Base-by-base conservation (phyloP, 2,113 vertebrate genomes). In the Carettochelys insculpta region DNA sequence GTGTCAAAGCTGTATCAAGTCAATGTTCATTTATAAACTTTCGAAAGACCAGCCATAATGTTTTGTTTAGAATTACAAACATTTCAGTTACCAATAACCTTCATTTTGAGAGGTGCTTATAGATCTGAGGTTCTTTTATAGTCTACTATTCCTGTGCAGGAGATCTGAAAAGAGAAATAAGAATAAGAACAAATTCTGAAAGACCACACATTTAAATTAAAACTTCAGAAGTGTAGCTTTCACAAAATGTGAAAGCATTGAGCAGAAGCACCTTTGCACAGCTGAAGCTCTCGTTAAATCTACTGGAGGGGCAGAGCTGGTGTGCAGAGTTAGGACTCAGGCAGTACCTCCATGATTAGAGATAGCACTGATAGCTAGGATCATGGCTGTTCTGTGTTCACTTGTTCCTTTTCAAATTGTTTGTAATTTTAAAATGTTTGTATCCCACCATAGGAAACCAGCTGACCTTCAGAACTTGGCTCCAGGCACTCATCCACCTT, bases 391-490 rank as follows among this genome's bases (percentile, higher is more conserved):
- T 24, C 75, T 5, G 1, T 54, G 54, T n/a, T 93, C 2, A 54
- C 34, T 56, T 6, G 24, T 45, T 14, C 75, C 25, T 48, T 34
- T 48, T 34, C 29, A 4, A 5, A 0, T 56, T 54, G 85, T 52
- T 14, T 19, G n/a, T n/a, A n/a, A n/a, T n/a, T 13, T 71, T 14
- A 50, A 1, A 3, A 43, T 29, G 31, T 88, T 93, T 90, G 80
- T 87, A 4, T 97, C 87, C 77, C 84, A 24, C 87, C 80, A 94
- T 94, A 99, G 99, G 97, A 99, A 99, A 97, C 99, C 99, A 76
- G 99, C 99, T 56, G 99, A 99, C 95, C 98, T 99, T 79, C 99
- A 99, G 96, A 99, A 99, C 93, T 97, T 99, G 97, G 99, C 99
- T 94, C 99, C 99, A 0, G 99, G 99, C 95, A 99, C 99, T 27